Evolutionary conservation across 2,888 invertebrate species (phyloP).

Genomic region (Lycaena phlaeas): DNA sequence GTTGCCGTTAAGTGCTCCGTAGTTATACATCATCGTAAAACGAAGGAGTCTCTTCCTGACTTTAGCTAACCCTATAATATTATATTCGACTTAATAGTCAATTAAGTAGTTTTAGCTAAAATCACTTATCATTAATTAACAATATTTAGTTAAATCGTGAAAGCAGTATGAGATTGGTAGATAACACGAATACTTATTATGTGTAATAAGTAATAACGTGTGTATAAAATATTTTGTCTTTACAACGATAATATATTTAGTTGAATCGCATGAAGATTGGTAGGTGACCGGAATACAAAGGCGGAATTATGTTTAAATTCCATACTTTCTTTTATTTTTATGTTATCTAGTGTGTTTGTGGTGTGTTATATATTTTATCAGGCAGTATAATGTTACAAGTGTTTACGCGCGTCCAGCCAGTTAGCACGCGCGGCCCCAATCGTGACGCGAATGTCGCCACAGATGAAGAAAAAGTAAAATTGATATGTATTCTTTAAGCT

Average conservation of each 20-base stretch:
- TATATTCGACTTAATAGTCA: no score
- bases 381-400: slow-evolving; percentile 20
- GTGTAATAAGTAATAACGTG: no score
- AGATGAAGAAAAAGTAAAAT: slow-evolving; percentile 68
- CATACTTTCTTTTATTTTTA: slow-evolving; percentile 18
- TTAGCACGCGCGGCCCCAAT: slow-evolving; percentile 59
- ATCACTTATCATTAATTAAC: no score
- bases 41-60: slow-evolving; percentile 42
- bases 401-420: slow-evolving; percentile 27
- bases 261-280: no score
- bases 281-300: no score
- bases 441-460: slow-evolving; percentile 61
- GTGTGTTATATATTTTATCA: slow-evolving; percentile 24
- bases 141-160: no score
- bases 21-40: slow-evolving; percentile 53
- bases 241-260: no score
- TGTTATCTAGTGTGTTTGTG: slow-evolving; percentile 16
- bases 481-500: slow-evolving; percentile 47
- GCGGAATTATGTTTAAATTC: no score
- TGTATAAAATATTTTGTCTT: no score
- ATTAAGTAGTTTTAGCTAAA: no score
- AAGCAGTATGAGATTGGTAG: no score
- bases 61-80: not conserved
- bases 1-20: slow-evolving; percentile 49
- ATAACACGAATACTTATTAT: no score